Conservation (phyloP, 2,113 vertebrate genomes). For the Anseranas semipalmata region DNA sequence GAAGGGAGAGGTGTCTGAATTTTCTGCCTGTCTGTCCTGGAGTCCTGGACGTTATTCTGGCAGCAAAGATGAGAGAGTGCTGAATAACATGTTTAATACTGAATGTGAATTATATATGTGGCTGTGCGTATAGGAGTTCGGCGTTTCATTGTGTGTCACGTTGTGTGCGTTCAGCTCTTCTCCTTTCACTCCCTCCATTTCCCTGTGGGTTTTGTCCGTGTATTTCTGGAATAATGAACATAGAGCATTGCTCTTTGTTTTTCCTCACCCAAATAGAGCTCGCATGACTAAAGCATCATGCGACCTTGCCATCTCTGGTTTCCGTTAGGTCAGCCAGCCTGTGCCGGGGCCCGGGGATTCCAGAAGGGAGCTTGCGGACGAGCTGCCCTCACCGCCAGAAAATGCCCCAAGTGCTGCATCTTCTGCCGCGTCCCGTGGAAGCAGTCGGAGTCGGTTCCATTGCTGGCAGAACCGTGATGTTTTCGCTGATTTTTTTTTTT, state of each 20-base stretch:
- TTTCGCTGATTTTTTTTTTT: not conserved
- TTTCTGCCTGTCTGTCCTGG: not conserved
- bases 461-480: rapidly evolving
- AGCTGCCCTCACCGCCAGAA: not conserved
- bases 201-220: not conserved
- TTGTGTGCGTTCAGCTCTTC: not conserved
- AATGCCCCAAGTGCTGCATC: not conserved
- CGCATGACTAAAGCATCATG: not conserved
- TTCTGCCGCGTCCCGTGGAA: not conserved
- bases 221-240: not conserved
- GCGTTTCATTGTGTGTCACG: not conserved
- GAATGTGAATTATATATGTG: not conserved
- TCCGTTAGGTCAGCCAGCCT: not conserved
- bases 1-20: not conserved
- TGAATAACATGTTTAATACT: not conserved
- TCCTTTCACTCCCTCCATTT: not conserved
- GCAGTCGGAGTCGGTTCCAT: not conserved
- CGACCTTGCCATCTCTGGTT: not conserved
- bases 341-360: not conserved
- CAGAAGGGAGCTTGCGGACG: not conserved
- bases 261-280: not conserved
- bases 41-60: not conserved
- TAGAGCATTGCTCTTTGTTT: not conserved
- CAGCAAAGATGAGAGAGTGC: not conserved
- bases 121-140: not conserved